Evolutionary conservation across 53 echinoderm and acorn worm species (phyloP), one percentile per base, ranked within the genome.

Genomic region (Henricia sp.): DNA sequence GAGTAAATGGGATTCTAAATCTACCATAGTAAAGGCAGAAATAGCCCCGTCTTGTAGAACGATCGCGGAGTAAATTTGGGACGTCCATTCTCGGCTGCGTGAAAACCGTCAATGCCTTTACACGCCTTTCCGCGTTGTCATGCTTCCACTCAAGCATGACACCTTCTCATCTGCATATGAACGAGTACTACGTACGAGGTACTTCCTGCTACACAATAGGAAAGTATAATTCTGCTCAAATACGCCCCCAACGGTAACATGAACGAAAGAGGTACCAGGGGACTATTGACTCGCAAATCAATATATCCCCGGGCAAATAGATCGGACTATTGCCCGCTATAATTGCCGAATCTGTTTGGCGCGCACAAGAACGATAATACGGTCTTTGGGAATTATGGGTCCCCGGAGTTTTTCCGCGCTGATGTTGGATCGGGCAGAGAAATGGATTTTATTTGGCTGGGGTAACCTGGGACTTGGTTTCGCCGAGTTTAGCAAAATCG

Each of bases 211-310:
- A n/a, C n/a, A n/a, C n/a, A n/a, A n/a, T n/a, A n/a, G n/a, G n/a
- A n/a, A n/a, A n/a, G n/a, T n/a, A n/a, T n/a, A n/a, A n/a, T 80
- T 80, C 80, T 57, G 64, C 43, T 70, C 70, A 70, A n/a, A 46
- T 70, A 70, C 29, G 46, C 43, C 43, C 70, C 70, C 70, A 14
- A 43, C 30, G 63, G 59, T 52, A 25, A 48, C 42, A 46, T n/a
- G 43, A 63, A 64, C 28, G 80, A 64, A 44, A 35, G 63, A 21
- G 23, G 77, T 37, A 80, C 29, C 80, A 34, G 30, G 80, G 80
- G 80, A 80, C 60, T 80, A 63, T 80, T 80, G 80, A 64, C 80
- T 37, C 63, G 64, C 26, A 64, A 76, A 80, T 62, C 80, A 64
- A 64, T 64, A 80, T 63, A 63, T 43, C 80, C 63, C 63, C 33